A percentile compares a stretch with the other conserved stretches of the same genome.
Conservation (phyloP, 2,888 invertebrate species). For the Oscheius myriophilus region DNA sequence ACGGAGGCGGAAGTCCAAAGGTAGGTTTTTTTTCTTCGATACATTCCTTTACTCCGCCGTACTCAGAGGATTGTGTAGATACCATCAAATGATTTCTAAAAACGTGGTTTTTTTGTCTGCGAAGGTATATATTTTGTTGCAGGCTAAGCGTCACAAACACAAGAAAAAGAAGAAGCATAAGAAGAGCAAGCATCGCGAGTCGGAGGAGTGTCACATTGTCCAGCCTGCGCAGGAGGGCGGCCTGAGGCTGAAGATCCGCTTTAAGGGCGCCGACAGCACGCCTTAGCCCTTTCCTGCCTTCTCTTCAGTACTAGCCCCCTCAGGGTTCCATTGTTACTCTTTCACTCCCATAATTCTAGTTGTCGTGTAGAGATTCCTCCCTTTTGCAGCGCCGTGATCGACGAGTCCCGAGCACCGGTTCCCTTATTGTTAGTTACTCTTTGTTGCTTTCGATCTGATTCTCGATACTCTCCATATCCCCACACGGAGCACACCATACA, state of each 20-base stretch:
- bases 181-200: conserved; percentile 5
- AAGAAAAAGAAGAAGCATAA: conserved; percentile 28
- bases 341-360: neutral
- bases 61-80: too few species aligned
- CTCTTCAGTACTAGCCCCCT: neutral
- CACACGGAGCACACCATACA: neutral
- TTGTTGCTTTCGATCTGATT: neutral
- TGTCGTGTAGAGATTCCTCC: neutral
- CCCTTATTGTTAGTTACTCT: neutral
- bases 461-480: conserved; percentile 1
- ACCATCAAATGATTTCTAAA: too few species aligned
- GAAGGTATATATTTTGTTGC: neutral
- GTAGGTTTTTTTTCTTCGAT: neutral
- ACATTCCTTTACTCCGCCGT: neutral
- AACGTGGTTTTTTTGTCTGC: too few species aligned
- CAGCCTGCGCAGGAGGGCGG: too few species aligned
- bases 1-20: conserved; percentile 4
- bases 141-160: conserved; percentile 23
- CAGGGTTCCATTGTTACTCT: neutral
- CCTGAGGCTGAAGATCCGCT: conserved; percentile 13
- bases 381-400: neutral
- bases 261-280: neutral
- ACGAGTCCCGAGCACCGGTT: neutral
- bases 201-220: neutral
- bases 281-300: neutral